These are phyloP conservation scores for Neodiprion virginianus DNA, from an alignment of 1,140 invertebrate genomes.

Conservation along the genomic window DNA sequence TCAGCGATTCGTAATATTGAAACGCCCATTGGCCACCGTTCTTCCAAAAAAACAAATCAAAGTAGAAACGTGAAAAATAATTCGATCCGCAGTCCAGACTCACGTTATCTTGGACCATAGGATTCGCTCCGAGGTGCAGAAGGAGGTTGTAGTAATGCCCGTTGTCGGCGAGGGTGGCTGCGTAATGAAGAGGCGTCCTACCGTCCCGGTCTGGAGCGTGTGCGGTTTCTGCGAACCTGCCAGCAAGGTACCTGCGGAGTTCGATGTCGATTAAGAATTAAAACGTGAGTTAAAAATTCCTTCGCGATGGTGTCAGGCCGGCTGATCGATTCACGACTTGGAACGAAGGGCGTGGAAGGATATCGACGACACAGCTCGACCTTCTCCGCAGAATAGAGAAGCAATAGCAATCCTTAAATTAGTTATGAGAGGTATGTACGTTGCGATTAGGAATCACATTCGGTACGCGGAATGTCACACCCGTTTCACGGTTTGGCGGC, in stretches of 20 bases:
- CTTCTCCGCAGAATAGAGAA: background rate
- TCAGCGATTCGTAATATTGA: background rate
- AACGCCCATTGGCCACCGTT: background rate
- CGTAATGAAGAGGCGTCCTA: slow-evolving; percentile 90
- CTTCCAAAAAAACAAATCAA: too few species aligned
- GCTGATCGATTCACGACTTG: background rate
- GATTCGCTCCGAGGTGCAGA: slow-evolving; percentile 84
- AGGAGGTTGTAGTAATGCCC: slow-evolving; percentile 89
- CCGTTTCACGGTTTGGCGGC: too few species aligned
- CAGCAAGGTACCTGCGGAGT: slow-evolving; percentile 50
- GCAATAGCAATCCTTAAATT: background rate
- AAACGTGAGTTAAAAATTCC: background rate
- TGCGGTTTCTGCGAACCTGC: slow-evolving; percentile 85
- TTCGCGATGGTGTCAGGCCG: background rate
- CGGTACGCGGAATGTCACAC: too few species aligned
- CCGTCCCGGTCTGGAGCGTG: slow-evolving; percentile 79
- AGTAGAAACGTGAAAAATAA: background rate
- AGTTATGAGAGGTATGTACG: background rate
- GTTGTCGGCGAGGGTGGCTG: slow-evolving; percentile 83
- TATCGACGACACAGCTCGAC: background rate
- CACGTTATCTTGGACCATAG: slow-evolving; percentile 83
- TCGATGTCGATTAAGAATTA: slow-evolving; percentile 13
- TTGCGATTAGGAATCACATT: too few species aligned
- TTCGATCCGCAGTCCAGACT: slow-evolving; percentile 44
- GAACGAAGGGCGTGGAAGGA: background rate